A percentile compares a stretch with the other conserved stretches of the same genome.
phyloP scores from a whole-genome alignment of 1,140 invertebrate species.

The Dendrolimus kikuchii region DNA sequence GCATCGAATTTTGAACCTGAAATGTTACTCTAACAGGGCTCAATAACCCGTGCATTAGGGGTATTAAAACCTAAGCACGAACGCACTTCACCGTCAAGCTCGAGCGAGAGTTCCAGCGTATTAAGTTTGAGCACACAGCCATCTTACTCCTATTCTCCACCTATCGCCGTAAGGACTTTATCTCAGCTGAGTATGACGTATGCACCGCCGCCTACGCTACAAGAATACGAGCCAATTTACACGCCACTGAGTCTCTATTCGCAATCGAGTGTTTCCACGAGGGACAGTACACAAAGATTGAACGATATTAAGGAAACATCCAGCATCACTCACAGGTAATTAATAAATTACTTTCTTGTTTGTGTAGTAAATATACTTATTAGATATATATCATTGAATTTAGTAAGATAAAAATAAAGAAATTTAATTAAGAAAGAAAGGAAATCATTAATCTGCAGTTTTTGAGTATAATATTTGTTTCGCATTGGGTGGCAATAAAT shows the following conservation, averaged over 20 bases:
- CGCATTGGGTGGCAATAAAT: no score
- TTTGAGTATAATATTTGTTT: no score
- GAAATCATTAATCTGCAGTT: no score
- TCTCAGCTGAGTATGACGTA: slow-evolving; percentile 68
- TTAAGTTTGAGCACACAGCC: slow-evolving; percentile 48
- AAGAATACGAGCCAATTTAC: slow-evolving; percentile 64
- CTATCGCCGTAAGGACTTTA: slow-evolving; percentile 55
- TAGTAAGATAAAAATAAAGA: no score
- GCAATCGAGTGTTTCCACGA: slow-evolving; percentile 57
- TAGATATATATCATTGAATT: no score
- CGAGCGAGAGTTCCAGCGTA: slow-evolving; percentile 73
- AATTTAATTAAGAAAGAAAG: no score
- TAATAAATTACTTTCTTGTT: slow-evolving; percentile 12
- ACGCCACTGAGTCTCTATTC: slow-evolving; percentile 63
- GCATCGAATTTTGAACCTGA: background rate
- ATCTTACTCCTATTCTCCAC: slow-evolving; percentile 57
- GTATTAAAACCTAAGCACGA: slow-evolving; percentile 74
- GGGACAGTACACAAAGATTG: slow-evolving; percentile 52
- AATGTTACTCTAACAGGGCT: slow-evolving; percentile 73
- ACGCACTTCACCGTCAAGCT: slow-evolving; percentile 74
- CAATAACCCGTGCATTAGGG: slow-evolving; percentile 82
- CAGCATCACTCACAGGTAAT: slow-evolving; percentile 57
- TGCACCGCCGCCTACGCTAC: slow-evolving; percentile 56
- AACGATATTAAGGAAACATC: slow-evolving; percentile 54
- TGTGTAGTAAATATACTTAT: background rate